These are phyloP conservation scores for Caenorhabditis imperialis DNA, from an alignment of 2,888 invertebrate species.

Conservation along the genomic window DNA sequence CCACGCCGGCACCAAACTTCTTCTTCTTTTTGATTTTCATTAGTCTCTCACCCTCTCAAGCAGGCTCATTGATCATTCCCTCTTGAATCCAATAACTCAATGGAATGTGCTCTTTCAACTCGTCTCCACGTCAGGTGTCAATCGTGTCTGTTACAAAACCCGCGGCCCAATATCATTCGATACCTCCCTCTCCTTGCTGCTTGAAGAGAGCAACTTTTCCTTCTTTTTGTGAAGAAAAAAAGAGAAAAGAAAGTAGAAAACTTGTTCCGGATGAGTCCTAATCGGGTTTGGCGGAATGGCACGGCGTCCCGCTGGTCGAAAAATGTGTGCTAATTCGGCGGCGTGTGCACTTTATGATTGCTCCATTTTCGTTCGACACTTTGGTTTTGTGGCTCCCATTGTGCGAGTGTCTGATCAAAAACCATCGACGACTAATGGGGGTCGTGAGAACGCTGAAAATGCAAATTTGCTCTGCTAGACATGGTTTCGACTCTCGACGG, in stretches of 20 bases:
- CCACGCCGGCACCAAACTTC: neutral
- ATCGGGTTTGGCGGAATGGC: slow-evolving; percentile 4
- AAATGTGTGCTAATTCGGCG: slow-evolving; percentile 27
- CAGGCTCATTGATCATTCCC: slow-evolving; percentile 36
- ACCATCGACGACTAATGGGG: slow-evolving; percentile 27
- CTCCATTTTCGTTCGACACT: slow-evolving; percentile 9
- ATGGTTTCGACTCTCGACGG: neutral
- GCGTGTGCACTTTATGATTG: slow-evolving; percentile 13
- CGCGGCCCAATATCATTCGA: slow-evolving; percentile 23
- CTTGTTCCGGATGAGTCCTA: slow-evolving; percentile 8
- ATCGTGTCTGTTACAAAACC: slow-evolving; percentile 24
- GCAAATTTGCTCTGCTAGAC: neutral
- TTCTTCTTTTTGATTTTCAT: slow-evolving; percentile 27
- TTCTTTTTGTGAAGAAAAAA: slow-evolving; percentile 13
- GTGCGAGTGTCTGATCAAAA: slow-evolving; percentile 19
- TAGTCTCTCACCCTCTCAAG: slow-evolving; percentile 12
- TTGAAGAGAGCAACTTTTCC: no score
- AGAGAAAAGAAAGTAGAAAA: no score
- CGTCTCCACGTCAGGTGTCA: slow-evolving; percentile 38
- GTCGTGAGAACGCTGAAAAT: slow-evolving; percentile 31
- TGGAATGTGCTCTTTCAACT: slow-evolving; percentile 29
- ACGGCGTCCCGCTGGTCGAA: neutral
- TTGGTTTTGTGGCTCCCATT: neutral
- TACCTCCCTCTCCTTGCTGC: no score
- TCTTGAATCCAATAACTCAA: slow-evolving; percentile 15